These are phyloP conservation scores for Drosophila erecta DNA, from an alignment of 1,140 invertebrate genomes.

Conservation along the genomic window DNA sequence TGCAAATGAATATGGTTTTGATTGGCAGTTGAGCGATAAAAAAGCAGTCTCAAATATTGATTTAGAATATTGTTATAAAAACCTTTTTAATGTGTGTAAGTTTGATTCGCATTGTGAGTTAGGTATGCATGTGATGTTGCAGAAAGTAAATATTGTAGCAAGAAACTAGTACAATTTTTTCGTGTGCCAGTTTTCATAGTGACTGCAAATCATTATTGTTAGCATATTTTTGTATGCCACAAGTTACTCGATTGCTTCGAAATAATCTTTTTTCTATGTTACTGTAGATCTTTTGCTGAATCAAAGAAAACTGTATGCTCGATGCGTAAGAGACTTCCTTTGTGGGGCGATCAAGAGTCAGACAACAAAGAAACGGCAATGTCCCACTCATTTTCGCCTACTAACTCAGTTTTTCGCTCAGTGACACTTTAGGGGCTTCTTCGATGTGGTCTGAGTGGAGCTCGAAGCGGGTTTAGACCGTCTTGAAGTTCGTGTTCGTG, in stretches of 20 bases:
- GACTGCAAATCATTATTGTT: neutral
- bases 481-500: slow-evolving; percentile 44
- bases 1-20: neutral
- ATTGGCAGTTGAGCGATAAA: neutral
- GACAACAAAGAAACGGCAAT: slow-evolving; percentile 32
- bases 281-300: slow-evolving; percentile 4
- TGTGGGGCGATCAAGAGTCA: slow-evolving; percentile 30
- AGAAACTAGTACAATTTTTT: too few species aligned
- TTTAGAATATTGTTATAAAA: too few species aligned
- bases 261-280: neutral
- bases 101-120: too few species aligned
- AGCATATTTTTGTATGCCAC: too few species aligned
- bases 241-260: neutral
- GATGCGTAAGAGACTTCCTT: slow-evolving; percentile 22
- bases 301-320: slow-evolving; percentile 18
- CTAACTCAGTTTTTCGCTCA: slow-evolving; percentile 38
- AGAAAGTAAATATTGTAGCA: too few species aligned
- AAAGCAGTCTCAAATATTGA: too few species aligned
- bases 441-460: slow-evolving; percentile 21
- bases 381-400: slow-evolving; percentile 10
- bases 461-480: slow-evolving; percentile 43
- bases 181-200: too few species aligned
- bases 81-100: too few species aligned
- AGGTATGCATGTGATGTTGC: too few species aligned
- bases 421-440: slow-evolving; percentile 52